Conservation (phyloP, 2,797 vertebrate species). For the Pampus argenteus region DNA sequence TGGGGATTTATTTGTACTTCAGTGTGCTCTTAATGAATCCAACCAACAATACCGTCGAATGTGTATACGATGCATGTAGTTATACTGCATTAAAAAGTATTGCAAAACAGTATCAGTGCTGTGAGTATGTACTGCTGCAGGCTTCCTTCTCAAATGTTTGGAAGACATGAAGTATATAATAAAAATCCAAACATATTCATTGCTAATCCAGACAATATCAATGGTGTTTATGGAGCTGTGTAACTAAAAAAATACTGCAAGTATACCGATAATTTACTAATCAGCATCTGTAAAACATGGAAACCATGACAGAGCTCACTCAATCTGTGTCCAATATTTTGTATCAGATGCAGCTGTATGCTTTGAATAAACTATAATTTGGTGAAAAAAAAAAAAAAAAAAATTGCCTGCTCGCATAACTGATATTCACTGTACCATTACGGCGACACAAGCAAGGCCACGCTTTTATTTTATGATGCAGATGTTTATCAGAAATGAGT, state of each 20-base stretch:
- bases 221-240: constrained; percentile 48
- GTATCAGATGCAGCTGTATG: constrained; percentile 75
- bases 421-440: constrained; percentile 82
- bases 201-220: constrained; percentile 36
- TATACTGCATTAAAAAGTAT: constrained; percentile 5
- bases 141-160: constrained; percentile 26
- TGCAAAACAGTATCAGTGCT: background rate
- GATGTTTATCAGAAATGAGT: constrained; percentile 87
- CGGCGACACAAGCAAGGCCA: constrained; percentile 72
- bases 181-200: constrained; percentile 44
- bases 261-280: constrained; percentile 63
- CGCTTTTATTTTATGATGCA: constrained; percentile 83
- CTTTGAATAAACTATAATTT: constrained; percentile 75
- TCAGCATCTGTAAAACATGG: constrained; percentile 58
- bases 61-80: constrained; percentile 3
- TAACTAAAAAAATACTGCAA: constrained; percentile 52
- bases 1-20: constrained; percentile 63
- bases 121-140: background rate
- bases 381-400: constrained; percentile 11
- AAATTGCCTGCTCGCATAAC: constrained; percentile 74
- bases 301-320: constrained; percentile 61
- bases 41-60: constrained; percentile 41
- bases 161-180: constrained; percentile 34
- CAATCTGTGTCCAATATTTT: constrained; percentile 61
- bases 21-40: constrained; percentile 64